A percentile compares a stretch with the other conserved stretches of the same genome.
Conservation (phyloP, 2,797 vertebrate species). For the Acanthurus lineatus region DNA sequence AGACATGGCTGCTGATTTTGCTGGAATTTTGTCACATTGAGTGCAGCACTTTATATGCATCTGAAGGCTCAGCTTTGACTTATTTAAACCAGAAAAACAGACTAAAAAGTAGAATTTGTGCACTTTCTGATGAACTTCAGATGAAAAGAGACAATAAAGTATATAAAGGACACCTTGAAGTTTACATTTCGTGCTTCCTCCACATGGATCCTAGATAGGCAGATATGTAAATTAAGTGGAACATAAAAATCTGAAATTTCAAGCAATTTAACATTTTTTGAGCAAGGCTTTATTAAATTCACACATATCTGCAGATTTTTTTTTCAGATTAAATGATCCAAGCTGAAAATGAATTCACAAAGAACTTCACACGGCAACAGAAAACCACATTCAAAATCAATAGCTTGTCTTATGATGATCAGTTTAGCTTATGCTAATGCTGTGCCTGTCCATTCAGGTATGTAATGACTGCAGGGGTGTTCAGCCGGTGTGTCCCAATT, state of each 20-base stretch:
- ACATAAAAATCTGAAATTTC: constrained; percentile 13
- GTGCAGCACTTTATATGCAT: background rate
- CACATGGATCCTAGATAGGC: background rate
- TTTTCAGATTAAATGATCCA: constrained; percentile 1
- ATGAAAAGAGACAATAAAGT: background rate
- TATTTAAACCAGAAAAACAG: background rate
- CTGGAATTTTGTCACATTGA: background rate
- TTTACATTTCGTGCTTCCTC: background rate
- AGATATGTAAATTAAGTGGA: background rate
- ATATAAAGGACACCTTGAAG: background rate
- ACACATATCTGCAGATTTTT: constrained; percentile 37
- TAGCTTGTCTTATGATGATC: constrained; percentile 52
- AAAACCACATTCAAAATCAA: constrained; percentile 58
- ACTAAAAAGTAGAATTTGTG: background rate
- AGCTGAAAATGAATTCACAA: constrained; percentile 16
- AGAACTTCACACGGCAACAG: constrained; percentile 44
- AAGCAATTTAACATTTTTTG: background rate
- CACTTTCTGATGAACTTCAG: background rate
- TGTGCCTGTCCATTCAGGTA: constrained; percentile 45
- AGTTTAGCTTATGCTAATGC: constrained; percentile 62
- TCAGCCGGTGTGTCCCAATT: constrained; percentile 57
- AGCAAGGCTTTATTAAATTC: background rate
- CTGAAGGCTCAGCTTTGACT: background rate
- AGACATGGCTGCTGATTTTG: background rate
- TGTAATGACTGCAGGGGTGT: constrained; percentile 68